Percentiles rank a stretch among this genome's conserved stretches.
These are phyloP conservation scores for Phymorhynchus buccinoides DNA, from an alignment of 1,140 invertebrate genomes.

Conservation along the genomic window DNA sequence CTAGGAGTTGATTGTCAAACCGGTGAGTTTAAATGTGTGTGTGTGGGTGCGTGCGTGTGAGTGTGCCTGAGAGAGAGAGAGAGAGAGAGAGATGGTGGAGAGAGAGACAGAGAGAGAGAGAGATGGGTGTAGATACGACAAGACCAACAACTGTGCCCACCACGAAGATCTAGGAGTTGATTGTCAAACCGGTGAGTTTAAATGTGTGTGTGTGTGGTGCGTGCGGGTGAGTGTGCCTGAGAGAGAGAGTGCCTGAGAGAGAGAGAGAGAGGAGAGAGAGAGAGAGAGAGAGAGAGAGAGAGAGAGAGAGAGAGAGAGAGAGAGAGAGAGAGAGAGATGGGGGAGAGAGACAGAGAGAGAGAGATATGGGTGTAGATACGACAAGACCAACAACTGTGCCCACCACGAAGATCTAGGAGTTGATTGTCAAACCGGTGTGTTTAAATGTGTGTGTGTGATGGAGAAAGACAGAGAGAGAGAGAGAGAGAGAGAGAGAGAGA, in stretches of 20 bases:
- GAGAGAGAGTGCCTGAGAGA: background rate
- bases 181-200: slow-evolving; percentile 52
- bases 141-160: slow-evolving; percentile 79
- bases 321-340: background rate
- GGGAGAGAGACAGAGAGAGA: slow-evolving; percentile 58
- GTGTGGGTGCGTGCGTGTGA: no score
- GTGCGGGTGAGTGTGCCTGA: background rate
- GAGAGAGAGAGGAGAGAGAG: no score
- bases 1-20: no score
- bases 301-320: no score
- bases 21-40: no score
- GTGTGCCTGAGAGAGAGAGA: no score
- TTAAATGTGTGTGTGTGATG: no score
- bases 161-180: slow-evolving; percentile 77
- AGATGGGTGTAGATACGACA: slow-evolving; percentile 78
- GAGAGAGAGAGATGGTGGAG: no score
- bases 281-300: no score
- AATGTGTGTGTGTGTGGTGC: background rate
- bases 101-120: slow-evolving; percentile 82
- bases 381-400: slow-evolving; percentile 78
- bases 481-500: slow-evolving; percentile 9
- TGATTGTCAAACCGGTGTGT: slow-evolving; percentile 45
- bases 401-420: slow-evolving; percentile 78
- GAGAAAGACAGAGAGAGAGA: background rate
- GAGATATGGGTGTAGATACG: slow-evolving; percentile 79